Evolutionary conservation across 2,113 vertebrate species (phyloP).

Genomic region (Erythrocercus mccallii): DNA sequence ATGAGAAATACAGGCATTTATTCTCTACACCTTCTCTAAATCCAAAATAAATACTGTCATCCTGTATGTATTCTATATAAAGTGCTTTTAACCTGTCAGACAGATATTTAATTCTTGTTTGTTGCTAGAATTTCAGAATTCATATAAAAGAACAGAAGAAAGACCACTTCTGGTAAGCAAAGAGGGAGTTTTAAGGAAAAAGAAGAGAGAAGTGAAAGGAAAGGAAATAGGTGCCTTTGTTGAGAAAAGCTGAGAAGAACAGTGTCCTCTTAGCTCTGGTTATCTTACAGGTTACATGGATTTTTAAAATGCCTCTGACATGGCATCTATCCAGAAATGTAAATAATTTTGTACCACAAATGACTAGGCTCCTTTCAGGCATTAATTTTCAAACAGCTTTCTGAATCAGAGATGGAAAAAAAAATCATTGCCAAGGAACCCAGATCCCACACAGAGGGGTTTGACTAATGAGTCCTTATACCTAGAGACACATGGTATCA

Average conservation of each 20-base stretch:
- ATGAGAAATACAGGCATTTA: background rate
- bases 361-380: background rate
- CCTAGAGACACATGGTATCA: background rate
- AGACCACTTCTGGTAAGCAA: background rate
- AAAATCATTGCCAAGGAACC: background rate
- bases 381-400: background rate
- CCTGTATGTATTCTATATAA: background rate
- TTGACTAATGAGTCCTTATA: background rate
- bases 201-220: background rate
- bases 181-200: background rate
- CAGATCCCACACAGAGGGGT: background rate
- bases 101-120: background rate
- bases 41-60: background rate
- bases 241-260: background rate
- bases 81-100: background rate
- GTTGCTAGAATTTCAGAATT: background rate
- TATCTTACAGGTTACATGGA: background rate
- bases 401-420: background rate
- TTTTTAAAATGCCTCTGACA: background rate
- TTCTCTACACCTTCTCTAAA: background rate
- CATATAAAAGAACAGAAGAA: background rate
- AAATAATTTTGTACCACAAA: background rate
- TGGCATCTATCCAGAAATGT: background rate
- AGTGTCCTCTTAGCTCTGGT: background rate
- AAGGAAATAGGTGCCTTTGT: background rate